phyloP scores from a whole-genome alignment of 2,113 vertebrate genomes.

The Otis tarda region DNA sequence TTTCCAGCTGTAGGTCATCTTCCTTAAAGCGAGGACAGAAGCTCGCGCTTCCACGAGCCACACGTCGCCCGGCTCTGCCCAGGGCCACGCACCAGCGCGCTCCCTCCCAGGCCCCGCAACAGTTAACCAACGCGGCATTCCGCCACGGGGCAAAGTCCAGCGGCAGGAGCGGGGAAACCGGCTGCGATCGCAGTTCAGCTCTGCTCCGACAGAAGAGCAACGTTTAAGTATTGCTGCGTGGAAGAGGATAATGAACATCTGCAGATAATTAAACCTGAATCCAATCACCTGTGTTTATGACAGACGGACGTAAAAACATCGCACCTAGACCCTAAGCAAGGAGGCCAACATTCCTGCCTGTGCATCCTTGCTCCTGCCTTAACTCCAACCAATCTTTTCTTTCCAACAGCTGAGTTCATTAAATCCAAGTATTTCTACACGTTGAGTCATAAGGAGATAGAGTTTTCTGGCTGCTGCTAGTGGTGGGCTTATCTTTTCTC shows the following conservation, averaged over 20 bases:
- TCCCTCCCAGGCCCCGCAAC: neutral
- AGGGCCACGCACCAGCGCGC: neutral
- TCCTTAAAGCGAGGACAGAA: neutral
- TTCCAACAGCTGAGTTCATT: slow-evolving; percentile 14
- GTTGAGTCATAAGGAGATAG: slow-evolving; percentile 75
- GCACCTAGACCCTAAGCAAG: neutral
- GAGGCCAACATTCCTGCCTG: neutral
- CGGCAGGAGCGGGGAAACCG: neutral
- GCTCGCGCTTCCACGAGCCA: fast-evolving
- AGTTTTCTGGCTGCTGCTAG: slow-evolving; percentile 49
- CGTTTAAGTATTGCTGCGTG: fast-evolving
- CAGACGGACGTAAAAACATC: fast-evolving
- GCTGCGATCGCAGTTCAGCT: slow-evolving; percentile 30
- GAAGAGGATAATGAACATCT: too few species aligned
- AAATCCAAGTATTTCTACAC: slow-evolving; percentile 67
- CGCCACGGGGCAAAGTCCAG: slow-evolving; percentile 39
- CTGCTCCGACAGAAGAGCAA: neutral
- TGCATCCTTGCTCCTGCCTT: neutral
- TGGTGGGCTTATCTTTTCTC: neutral
- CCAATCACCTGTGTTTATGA: neutral
- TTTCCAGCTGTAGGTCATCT: neutral
- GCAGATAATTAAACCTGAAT: neutral
- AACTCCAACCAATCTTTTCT: slow-evolving; percentile 13
- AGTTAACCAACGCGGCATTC: neutral
- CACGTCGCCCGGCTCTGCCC: fast-evolving